Base-by-base conservation (phyloP, 2,113 vertebrate genomes). In the Cacatua alba region DNA sequence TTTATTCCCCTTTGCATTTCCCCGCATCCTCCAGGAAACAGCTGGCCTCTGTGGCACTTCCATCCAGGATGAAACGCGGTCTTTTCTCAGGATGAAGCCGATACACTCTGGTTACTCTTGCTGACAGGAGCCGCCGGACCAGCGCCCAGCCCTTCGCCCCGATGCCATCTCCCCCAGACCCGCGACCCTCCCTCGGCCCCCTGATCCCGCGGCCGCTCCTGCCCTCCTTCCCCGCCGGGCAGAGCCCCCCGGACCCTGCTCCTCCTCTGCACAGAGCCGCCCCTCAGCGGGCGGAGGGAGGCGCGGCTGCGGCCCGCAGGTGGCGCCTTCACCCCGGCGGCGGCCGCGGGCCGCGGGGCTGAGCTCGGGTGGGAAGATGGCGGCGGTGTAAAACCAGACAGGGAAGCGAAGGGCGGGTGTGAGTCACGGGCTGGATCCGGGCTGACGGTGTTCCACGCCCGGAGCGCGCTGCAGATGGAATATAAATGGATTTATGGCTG, bases 321-420 rank as follows among this genome's bases (percentile, higher is more conserved):
- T 44, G 93, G 93, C 88, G 91, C 69, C 21, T 64, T 82, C 3
- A 4, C 2, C 39, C 8, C 37, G 37, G 37, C 37, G 37, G 37
- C 37, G 9, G 37, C 37, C 37, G 37, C 48, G 51, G 48, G 43
- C 6, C 52, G 11, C 31, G 19, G 39, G n/a, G 57, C 41, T n/a
- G 46, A 15, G 33, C 9, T 25, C 7, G 23, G 39, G 23, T 17
- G 33, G 78, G 65, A 88, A 86, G 43, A 60, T 94, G 94, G 90
- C 71, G 76, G 55, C 13, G 0, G 2, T 10, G 70, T 15, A 1
- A 11, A 28, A 14, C 3, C 10, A 9, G 49, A 10, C 29, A 1
- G 63, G 39, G 3, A 13, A 13, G 78, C 2, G 2, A 4, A 29
- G 60, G 44, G 52, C 3, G 15, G 48, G 13, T 7, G 48, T 12